Evolutionary conservation across 2,113 vertebrate species (phyloP).

Genomic region (Cephalopterus ornatus): DNA sequence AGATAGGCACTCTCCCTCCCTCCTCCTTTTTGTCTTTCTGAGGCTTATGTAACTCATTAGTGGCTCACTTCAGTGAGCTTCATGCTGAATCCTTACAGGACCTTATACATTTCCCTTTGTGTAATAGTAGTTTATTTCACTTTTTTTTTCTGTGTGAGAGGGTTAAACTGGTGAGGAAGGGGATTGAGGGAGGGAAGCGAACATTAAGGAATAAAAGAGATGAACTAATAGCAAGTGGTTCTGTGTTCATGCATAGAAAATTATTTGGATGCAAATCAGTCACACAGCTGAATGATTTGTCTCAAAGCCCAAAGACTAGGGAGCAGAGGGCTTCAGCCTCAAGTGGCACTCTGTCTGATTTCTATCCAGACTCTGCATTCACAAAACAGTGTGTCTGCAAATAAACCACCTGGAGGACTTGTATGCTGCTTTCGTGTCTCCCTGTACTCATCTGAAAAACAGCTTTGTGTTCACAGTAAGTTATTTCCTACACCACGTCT

Average conservation of each 20-base stretch:
- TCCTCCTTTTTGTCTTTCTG: neutral
- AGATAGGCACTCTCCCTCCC: neutral
- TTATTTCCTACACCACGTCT: neutral
- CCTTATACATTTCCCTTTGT: neutral
- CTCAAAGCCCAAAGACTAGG: neutral
- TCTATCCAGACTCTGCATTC: neutral
- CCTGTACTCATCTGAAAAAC: neutral
- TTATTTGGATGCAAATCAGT: constrained; percentile 48
- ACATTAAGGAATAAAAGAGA: constrained; percentile 10
- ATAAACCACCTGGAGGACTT: constrained; percentile 1
- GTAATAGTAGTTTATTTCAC: neutral
- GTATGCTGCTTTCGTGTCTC: neutral
- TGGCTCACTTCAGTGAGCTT: neutral
- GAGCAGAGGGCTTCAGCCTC: neutral
- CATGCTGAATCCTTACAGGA: neutral
- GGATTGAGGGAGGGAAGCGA: neutral
- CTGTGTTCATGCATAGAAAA: constrained; percentile 19
- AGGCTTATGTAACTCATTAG: constrained; percentile 23
- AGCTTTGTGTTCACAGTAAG: neutral
- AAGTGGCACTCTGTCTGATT: constrained; percentile 23
- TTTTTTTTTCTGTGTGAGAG: neutral
- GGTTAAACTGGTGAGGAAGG: neutral
- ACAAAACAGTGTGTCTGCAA: neutral
- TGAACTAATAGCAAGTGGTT: neutral
- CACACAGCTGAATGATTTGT: constrained; percentile 10